Base-by-base conservation (phyloP, 2,113 vertebrate species). In the Ceuthmochares aereus region DNA sequence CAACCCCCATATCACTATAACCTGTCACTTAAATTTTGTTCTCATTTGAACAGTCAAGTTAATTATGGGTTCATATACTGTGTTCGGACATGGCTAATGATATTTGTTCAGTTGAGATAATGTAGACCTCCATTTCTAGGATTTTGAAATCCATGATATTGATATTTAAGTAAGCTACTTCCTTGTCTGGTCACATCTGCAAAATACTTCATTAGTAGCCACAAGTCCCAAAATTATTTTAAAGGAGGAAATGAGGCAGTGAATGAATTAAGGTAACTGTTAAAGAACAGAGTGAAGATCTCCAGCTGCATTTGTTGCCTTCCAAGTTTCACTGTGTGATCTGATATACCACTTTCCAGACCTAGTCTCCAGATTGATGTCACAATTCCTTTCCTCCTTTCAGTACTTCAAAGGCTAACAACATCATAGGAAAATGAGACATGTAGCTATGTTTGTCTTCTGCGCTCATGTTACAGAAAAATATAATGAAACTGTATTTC, bases 401-500 rank as follows among this genome's bases (percentile, higher is more conserved):
- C 16, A 68, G 6, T 52, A 49, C 17, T 75, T n/a, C 9, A 27
- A 77, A 72, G 42, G 19, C n/a, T 84, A 87, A 80, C 1, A 2
- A 63, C 13, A 45, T 63, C 25, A 63, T 26, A 72, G 25, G 73
- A 80, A 87, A 84, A 87, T 68, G 20, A 76, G 52, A 54, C 72
- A 62, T n/a, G 58, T 68, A 43, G 27, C 47, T 58, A 18, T 77
- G n/a, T 56, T 72, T 60, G 14, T 29, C 47, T 80, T 92, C 42
- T 42, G 22, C 72, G n/a, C 80, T 70, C 77, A 76, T 21, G 67
- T 76, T 72, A 76, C 15, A 63, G 58, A 80, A 83, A 89, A 92
- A 76, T 84, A 22, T 49, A 84, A 32, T 43, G 66, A 84, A n/a
- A 52, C 17, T n/a, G 12, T 90, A 87, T 76, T 84, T 94, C 47